These are phyloP conservation scores for Hemibagrus guttatus DNA, from an alignment of 2,797 vertebrate species.

Conservation along the genomic window DNA sequence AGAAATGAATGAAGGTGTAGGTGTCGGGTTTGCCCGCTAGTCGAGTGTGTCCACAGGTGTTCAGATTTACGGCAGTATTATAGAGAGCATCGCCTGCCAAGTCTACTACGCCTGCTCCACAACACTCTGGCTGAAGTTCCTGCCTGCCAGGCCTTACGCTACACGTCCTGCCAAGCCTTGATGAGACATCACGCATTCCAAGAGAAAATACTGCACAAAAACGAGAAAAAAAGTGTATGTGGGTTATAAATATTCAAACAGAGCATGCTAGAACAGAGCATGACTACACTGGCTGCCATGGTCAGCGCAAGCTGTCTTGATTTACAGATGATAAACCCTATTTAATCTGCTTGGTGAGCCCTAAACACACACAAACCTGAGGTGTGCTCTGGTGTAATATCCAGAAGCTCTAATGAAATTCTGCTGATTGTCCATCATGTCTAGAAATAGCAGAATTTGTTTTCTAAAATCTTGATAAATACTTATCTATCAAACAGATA, in stretches of 20 bases:
- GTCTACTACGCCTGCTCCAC: constrained; percentile 24
- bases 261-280: constrained; percentile 15
- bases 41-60: constrained; percentile 38
- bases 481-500: neutral
- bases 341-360: constrained; percentile 34
- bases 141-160: constrained; percentile 30
- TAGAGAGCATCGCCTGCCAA: constrained; percentile 14
- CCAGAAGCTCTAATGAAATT: neutral
- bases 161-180: constrained; percentile 47
- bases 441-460: too few species aligned
- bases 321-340: constrained; percentile 51
- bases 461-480: neutral
- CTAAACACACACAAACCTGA: constrained; percentile 37
- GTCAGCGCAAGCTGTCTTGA: neutral
- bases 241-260: constrained; percentile 38
- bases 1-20: constrained; percentile 46
- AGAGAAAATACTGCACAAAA: constrained; percentile 41
- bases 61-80: constrained; percentile 52
- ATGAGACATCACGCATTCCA: constrained; percentile 47
- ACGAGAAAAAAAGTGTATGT: neutral
- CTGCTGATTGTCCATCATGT: neutral
- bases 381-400: neutral
- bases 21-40: constrained; percentile 26
- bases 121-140: constrained; percentile 33
- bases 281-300: neutral